Evolutionary conservation across 2,888 invertebrate species (phyloP).

Genomic region (Phania funesta): DNA sequence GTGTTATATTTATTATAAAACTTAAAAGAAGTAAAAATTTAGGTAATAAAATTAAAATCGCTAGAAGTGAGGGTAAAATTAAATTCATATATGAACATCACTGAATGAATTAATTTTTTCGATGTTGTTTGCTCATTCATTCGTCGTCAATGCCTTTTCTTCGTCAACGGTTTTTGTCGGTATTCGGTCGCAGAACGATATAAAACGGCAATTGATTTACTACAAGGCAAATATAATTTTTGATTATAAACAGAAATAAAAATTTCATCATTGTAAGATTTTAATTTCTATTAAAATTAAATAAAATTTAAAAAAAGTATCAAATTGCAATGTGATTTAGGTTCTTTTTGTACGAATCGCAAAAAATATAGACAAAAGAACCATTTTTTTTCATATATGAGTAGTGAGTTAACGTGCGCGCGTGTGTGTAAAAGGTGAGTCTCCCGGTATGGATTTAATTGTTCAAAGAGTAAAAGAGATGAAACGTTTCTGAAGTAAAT

Average conservation of each 20-base stretch:
- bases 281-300: slow-evolving; percentile 38
- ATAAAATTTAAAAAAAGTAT: slow-evolving; percentile 3
- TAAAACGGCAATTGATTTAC: slow-evolving; percentile 58
- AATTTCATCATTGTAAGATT: slow-evolving; percentile 30
- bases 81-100: background rate
- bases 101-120: slow-evolving; percentile 25
- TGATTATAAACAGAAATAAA: slow-evolving; percentile 21
- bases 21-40: too few species aligned
- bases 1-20: too few species aligned
- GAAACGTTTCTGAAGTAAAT: slow-evolving; percentile 14
- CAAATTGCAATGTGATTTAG: slow-evolving; percentile 15
- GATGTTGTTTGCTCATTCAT: slow-evolving; percentile 18
- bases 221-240: slow-evolving; percentile 19
- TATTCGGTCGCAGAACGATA: slow-evolving; percentile 54
- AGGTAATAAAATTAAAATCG: slow-evolving; percentile 1
- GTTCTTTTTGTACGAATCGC: slow-evolving; percentile 12
- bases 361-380: slow-evolving; percentile 22
- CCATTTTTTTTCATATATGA: slow-evolving; percentile 32
- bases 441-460: slow-evolving; percentile 51
- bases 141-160: slow-evolving; percentile 51
- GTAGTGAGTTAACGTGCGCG: slow-evolving; percentile 30
- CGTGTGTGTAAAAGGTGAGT: slow-evolving; percentile 64
- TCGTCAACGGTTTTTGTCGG: slow-evolving; percentile 53
- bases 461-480: slow-evolving; percentile 54
- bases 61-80: background rate